Conservation (phyloP, 2,797 vertebrate species). For the Dipus sagitta region DNA sequence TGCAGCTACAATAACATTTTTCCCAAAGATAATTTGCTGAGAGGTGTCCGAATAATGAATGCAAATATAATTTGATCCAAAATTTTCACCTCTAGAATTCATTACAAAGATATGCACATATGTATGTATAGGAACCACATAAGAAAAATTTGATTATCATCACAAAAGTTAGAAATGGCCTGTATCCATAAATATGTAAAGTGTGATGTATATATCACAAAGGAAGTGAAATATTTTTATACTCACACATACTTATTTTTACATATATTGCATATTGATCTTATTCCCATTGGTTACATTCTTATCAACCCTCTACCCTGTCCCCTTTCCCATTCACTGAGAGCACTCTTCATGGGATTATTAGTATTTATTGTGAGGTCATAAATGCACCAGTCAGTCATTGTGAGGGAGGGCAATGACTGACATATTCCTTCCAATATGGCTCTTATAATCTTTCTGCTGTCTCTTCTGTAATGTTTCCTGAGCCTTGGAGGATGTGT, state of each 20-base stretch:
- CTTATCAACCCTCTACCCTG: too few species aligned
- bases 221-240: neutral
- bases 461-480: too few species aligned
- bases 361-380: too few species aligned
- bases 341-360: too few species aligned
- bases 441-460: too few species aligned
- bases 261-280: too few species aligned
- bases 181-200: neutral
- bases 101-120: neutral
- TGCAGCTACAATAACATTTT: neutral
- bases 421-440: too few species aligned
- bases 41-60: constrained; percentile 15
- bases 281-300: too few species aligned
- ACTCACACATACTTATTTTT: neutral
- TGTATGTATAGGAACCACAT: neutral
- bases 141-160: neutral
- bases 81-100: neutral
- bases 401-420: too few species aligned
- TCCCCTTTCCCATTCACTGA: too few species aligned
- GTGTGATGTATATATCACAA: neutral
- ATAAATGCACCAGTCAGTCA: too few species aligned
- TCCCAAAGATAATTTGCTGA: constrained; percentile 9
- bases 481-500: too few species aligned
- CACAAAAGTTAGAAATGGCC: neutral
- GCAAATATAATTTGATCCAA: neutral